Percentiles rank a stretch among this genome's conserved stretches.
These are phyloP conservation scores for Irena cyanogastra DNA, from an alignment of 2,113 vertebrate species.

Conservation along the genomic window DNA sequence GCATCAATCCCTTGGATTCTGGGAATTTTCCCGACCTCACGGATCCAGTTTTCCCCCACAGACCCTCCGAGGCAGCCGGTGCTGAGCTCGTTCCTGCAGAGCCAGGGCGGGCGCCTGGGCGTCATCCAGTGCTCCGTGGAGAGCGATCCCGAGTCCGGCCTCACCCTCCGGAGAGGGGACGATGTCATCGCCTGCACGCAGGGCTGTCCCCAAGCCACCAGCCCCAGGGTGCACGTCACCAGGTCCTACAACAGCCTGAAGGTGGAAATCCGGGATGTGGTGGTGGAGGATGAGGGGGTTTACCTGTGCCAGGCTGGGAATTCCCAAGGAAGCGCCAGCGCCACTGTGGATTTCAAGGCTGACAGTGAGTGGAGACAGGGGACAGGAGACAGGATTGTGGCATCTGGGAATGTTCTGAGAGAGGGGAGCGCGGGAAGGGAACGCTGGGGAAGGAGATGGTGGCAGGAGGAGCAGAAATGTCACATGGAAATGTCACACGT, in stretches of 20 bases:
- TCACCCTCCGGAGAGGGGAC: constrained; percentile 21
- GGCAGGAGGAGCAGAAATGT: not conserved
- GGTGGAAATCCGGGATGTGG: constrained; percentile 52
- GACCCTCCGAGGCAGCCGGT: constrained; percentile 47
- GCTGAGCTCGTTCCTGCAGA: constrained; percentile 64
- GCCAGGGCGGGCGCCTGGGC: constrained; percentile 1
- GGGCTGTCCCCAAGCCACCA: not conserved
- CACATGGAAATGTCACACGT: not conserved
- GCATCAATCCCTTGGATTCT: not conserved
- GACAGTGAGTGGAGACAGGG: constrained; percentile 55
- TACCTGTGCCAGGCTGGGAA: constrained; percentile 67
- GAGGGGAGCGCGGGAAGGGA: not conserved
- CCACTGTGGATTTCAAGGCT: constrained; percentile 24
- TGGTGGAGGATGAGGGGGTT: constrained; percentile 63
- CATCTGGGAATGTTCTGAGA: not conserved
- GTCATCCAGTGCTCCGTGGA: constrained; percentile 61
- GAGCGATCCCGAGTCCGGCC: constrained; percentile 67
- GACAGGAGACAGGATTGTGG: not conserved
- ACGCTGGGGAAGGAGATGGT: not conserved
- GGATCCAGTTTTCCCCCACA: not conserved
- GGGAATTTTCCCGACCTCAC: not conserved
- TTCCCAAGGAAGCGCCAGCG: not conserved
- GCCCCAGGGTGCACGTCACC: not conserved
- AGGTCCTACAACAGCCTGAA: constrained; percentile 42
- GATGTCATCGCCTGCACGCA: not conserved